Evolutionary conservation across 2,888 invertebrate genomes (phyloP).

Genomic region (Caenorhabditis uteleia): DNA sequence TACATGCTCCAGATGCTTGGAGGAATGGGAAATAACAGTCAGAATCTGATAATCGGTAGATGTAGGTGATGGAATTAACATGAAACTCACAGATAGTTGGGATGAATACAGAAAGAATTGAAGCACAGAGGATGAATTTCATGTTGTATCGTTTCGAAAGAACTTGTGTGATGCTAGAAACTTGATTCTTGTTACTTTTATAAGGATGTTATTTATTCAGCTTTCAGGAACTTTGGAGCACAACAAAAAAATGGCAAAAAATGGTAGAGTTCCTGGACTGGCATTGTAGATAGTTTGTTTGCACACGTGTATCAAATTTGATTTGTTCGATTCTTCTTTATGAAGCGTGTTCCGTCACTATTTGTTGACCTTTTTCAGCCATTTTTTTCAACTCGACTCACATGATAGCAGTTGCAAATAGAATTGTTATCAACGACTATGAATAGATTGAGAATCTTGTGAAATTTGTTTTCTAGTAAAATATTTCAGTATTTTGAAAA

Average conservation of each 20-base stretch:
- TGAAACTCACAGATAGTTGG: too few species aligned
- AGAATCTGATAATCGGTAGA: neutral
- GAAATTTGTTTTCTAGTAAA: too few species aligned
- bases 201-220: constrained; percentile 35
- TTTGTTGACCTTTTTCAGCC: constrained; percentile 36
- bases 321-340: constrained; percentile 15
- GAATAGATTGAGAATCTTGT: too few species aligned
- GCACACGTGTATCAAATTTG: constrained; percentile 34
- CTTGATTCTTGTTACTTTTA: constrained; percentile 26
- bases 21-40: constrained; percentile 36
- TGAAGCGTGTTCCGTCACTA: constrained; percentile 31
- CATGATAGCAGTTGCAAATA: too few species aligned
- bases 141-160: neutral
- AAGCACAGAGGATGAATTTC: too few species aligned
- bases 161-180: constrained; percentile 1
- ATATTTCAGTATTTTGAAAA: too few species aligned
- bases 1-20: constrained; percentile 15
- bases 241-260: constrained; percentile 12
- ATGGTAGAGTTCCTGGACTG: constrained; percentile 26
- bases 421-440: too few species aligned
- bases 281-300: constrained; percentile 29
- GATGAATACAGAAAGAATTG: too few species aligned
- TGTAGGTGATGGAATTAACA: too few species aligned
- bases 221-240: constrained; percentile 13
- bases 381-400: too few species aligned